Evolutionary conservation across 1,140 invertebrate genomes (phyloP).

Genomic region (Drosophila navojoa): DNA sequence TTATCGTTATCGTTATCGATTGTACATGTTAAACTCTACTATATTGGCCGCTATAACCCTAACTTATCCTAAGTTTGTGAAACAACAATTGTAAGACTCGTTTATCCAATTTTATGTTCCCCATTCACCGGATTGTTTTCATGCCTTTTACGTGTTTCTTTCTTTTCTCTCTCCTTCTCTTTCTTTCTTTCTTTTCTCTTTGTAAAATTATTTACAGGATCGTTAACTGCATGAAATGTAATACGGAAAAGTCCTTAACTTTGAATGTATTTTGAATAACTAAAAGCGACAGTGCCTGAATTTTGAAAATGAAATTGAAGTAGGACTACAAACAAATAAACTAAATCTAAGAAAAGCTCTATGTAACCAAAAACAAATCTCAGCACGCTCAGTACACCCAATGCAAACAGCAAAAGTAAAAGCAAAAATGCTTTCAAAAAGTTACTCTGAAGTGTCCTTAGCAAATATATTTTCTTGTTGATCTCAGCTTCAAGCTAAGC

Average conservation of each 20-base stretch:
- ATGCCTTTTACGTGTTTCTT: slow-evolving; percentile 38
- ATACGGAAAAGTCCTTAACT: slow-evolving; percentile 82
- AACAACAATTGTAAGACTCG: slow-evolving; percentile 38
- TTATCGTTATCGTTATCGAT: slow-evolving; percentile 29
- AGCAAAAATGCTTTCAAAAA: slow-evolving; percentile 6
- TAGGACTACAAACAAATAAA: slow-evolving; percentile 11
- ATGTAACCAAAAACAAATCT: slow-evolving; percentile 2
- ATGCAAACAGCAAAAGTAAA: background rate
- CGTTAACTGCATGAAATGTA: slow-evolving; percentile 84
- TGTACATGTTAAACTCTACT: slow-evolving; percentile 30
- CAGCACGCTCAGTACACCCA: slow-evolving; percentile 40
- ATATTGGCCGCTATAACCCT: slow-evolving; percentile 42
- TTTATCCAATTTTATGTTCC: slow-evolving; percentile 10
- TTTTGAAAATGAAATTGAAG: slow-evolving; percentile 15
- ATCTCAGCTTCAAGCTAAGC: slow-evolving; percentile 43
- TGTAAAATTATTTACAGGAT: slow-evolving; percentile 76
- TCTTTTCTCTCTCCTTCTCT: slow-evolving; percentile 5
- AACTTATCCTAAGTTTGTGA: slow-evolving; percentile 16
- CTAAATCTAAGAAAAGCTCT: slow-evolving; percentile 9
- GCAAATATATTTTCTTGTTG: slow-evolving; percentile 41
- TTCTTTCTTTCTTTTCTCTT: slow-evolving; percentile 23
- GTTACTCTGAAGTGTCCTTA: slow-evolving; percentile 77
- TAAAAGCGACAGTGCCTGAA: slow-evolving; percentile 52
- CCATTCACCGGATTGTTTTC: slow-evolving; percentile 12
- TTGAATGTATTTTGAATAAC: slow-evolving; percentile 77